Evolutionary conservation across 2,113 vertebrate genomes (phyloP).

Genomic region (Anguilla rostrata): DNA sequence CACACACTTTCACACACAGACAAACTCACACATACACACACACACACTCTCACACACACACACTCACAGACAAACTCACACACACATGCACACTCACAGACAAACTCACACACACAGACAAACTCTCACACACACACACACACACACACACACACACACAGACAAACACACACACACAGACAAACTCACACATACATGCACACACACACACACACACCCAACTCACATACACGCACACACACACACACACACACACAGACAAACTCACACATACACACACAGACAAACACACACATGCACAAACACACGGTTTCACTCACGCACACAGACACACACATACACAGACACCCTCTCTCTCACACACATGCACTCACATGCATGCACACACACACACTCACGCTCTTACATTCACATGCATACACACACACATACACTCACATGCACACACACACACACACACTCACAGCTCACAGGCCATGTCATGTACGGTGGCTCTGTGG

Average conservation of each 20-base stretch:
- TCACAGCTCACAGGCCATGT: conserved; percentile 10
- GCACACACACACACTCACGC: background rate
- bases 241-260: background rate
- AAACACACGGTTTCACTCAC: conserved; percentile 5
- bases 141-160: no score
- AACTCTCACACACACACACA: no score
- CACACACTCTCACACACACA: no score
- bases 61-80: no score
- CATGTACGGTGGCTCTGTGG: background rate
- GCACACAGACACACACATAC: no score
- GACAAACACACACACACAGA: no score
- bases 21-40: no score
- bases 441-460: background rate
- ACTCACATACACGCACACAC: background rate
- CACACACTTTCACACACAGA: no score
- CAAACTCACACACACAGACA: no score
- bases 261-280: background rate
- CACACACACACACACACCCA: no score
- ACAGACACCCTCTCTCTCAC: background rate
- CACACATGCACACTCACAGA: no score
- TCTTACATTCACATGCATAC: background rate
- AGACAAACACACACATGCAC: background rate
- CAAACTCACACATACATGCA: no score
- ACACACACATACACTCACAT: background rate
- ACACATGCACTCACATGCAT: background rate